Conservation (phyloP, 1,140 invertebrate genomes). For the Argopecten irradians region DNA sequence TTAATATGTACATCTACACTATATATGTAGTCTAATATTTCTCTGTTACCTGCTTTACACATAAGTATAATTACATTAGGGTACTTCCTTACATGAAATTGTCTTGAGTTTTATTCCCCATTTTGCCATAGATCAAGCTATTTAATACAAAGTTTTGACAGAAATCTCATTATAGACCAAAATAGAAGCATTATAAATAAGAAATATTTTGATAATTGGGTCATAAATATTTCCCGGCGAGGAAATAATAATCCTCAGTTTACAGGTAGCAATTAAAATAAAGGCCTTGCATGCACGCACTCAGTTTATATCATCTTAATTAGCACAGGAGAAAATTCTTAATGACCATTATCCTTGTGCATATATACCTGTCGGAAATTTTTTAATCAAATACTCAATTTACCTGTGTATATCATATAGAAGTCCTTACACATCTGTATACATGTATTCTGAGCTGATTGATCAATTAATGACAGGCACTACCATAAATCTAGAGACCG, state of each 20-base stretch:
- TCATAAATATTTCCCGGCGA: neutral
- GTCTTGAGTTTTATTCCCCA: too few relatives aligned
- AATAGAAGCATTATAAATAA: neutral
- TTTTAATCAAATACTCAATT: neutral
- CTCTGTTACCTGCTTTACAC: too few relatives aligned
- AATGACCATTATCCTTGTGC: too few relatives aligned
- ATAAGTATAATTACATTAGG: too few relatives aligned
- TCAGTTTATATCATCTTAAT: neutral
- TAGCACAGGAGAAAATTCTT: neutral
- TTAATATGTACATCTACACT: too few relatives aligned
- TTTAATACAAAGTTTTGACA: too few relatives aligned
- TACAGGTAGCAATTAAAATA: neutral
- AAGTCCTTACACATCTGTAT: neutral
- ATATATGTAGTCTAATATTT: too few relatives aligned
- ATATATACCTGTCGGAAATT: neutral
- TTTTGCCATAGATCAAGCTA: too few relatives aligned
- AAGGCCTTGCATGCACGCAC: neutral
- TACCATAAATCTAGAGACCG: neutral
- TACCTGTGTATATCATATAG: neutral
- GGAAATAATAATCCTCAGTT: neutral
- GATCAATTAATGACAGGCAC: neutral
- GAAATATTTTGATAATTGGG: neutral
- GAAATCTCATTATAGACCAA: neutral
- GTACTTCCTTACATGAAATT: too few relatives aligned
- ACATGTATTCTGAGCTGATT: neutral